These are phyloP conservation scores for Solenopsis fugax DNA, from an alignment of 1,140 invertebrate species.

Conservation along the genomic window DNA sequence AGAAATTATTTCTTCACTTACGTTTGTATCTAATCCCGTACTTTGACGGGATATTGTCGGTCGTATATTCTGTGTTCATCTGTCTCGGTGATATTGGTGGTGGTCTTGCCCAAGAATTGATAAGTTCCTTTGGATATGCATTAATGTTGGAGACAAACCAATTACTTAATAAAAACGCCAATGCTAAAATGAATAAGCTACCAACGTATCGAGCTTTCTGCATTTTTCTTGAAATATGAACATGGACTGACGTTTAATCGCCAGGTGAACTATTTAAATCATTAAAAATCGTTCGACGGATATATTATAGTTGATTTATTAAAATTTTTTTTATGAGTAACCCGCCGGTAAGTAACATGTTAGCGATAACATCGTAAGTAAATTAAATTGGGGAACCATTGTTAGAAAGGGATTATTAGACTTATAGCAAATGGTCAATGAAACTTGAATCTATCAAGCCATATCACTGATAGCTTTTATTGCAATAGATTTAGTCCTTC, in stretches of 20 bases:
- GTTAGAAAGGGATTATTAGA: slow-evolving; percentile 10
- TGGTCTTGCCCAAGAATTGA: background rate
- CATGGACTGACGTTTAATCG: background rate
- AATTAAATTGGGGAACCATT: slow-evolving; percentile 18
- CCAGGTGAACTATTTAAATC: background rate
- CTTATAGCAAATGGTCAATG: background rate
- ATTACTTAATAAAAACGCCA: background rate
- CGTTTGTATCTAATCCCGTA: slow-evolving; percentile 53
- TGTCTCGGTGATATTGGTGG: no score
- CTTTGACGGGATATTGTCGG: no score
- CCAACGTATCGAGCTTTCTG: background rate
- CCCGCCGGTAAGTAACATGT: background rate
- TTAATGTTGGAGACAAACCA: slow-evolving; percentile 1
- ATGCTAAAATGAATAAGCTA: background rate
- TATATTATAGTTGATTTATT: background rate
- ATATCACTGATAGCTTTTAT: slow-evolving; percentile 14
- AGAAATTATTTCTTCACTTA: slow-evolving; percentile 40
- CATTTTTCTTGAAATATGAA: slow-evolving; percentile 11
- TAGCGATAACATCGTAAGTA: background rate
- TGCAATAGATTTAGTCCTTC: background rate
- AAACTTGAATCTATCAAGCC: background rate
- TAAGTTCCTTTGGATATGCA: background rate
- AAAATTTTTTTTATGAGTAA: background rate
- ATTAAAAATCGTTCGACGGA: background rate
- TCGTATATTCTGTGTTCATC: background rate